phyloP scores from a whole-genome alignment of 2,888 invertebrate genomes.

The Andrena flavipes region DNA sequence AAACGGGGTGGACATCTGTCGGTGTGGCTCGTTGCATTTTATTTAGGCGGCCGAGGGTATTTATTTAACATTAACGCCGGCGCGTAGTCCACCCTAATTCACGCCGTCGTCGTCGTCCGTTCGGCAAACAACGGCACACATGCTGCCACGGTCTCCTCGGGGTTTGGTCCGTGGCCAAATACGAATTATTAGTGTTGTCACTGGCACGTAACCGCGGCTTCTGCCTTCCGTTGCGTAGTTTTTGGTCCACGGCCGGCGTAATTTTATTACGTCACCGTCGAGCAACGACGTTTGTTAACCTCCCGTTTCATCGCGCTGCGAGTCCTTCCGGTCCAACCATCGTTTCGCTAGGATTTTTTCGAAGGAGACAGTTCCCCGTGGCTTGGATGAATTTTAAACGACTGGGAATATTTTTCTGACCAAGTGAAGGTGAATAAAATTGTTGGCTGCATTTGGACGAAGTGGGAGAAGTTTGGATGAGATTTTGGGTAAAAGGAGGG shows the following conservation, averaged over 20 bases:
- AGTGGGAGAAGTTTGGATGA: no score
- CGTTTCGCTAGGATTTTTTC: neutral
- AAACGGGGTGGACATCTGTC: conserved; percentile 82
- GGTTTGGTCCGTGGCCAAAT: conserved; percentile 75
- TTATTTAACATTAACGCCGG: conserved; percentile 83
- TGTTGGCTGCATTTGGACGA: no score
- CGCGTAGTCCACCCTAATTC: conserved; percentile 68
- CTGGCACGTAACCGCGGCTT: conserved; percentile 51
- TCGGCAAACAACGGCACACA: conserved; percentile 77
- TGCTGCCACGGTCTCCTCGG: conserved; percentile 69
- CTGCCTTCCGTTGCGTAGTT: conserved; percentile 32
- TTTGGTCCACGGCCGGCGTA: conserved; percentile 25
- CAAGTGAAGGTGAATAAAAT: no score
- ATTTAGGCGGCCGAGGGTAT: conserved; percentile 79
- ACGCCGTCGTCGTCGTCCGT: conserved; percentile 64
- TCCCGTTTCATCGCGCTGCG: no score
- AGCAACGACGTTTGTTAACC: conserved; percentile 8
- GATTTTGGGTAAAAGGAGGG: no score
- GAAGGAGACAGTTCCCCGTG: neutral
- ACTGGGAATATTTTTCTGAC: neutral
- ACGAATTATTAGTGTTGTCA: conserved; percentile 76
- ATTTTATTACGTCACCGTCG: conserved; percentile 17
- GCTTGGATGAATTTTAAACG: neutral
- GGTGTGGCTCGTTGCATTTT: conserved; percentile 81
- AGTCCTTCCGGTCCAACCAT: neutral